phyloP scores from a whole-genome alignment of 2,113 vertebrate species.

The Chionodraco myersi region DNA sequence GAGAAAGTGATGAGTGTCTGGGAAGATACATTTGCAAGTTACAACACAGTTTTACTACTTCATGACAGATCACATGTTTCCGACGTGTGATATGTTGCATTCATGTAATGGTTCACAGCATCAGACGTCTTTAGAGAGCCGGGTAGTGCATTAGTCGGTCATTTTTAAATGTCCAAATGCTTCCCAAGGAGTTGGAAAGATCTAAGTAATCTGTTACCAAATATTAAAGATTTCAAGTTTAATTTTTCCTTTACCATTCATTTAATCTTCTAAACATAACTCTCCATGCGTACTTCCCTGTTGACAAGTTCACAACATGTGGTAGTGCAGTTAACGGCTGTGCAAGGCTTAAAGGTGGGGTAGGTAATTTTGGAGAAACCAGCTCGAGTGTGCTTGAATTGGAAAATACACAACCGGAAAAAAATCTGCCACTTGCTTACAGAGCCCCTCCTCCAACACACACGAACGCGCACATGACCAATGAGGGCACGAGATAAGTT shows the following conservation, averaged over 20 bases:
- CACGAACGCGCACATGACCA: too few species aligned
- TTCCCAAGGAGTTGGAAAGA: too few species aligned
- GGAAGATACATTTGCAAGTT: slow-evolving; percentile 27
- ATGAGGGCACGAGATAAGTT: too few species aligned
- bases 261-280: background rate
- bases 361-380: too few species aligned
- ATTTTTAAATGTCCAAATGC: background rate
- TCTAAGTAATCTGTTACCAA: background rate
- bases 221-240: background rate
- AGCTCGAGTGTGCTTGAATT: too few species aligned
- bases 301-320: background rate
- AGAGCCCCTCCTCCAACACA: too few species aligned
- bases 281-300: background rate
- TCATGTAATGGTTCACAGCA: background rate
- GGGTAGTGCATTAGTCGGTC: background rate
- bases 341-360: background rate
- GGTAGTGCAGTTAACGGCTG: background rate
- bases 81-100: background rate
- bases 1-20: background rate
- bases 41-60: background rate
- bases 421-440: too few species aligned
- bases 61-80: too few species aligned
- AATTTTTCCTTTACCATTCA: background rate
- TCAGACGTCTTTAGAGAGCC: background rate
- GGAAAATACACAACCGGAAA: too few species aligned